Evolutionary conservation across 2,113 vertebrate genomes (phyloP).

Genomic region (Pterocles orientalis): DNA sequence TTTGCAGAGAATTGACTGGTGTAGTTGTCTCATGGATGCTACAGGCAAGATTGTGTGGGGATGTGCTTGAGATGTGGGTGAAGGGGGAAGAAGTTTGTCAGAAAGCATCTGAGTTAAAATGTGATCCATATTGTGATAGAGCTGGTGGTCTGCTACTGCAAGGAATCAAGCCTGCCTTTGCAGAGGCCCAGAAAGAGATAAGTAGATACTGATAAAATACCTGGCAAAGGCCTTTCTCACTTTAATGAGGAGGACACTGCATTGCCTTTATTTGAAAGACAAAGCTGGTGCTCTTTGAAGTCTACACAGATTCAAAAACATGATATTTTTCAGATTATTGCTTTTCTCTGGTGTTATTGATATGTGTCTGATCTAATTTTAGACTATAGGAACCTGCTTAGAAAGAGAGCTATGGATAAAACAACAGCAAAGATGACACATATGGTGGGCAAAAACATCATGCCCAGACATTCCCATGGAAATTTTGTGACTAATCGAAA

Average conservation of each 20-base stretch:
- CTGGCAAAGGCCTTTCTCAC: not conserved
- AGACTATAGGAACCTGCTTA: not conserved
- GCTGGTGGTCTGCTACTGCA: not conserved
- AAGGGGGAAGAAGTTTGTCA: not conserved
- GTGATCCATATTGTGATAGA: not conserved
- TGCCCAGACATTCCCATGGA: not conserved
- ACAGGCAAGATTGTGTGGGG: not conserved
- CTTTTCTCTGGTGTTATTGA: not conserved
- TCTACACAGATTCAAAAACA: not conserved
- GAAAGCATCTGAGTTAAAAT: not conserved
- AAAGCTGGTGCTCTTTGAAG: not conserved
- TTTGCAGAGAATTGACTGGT: not conserved
- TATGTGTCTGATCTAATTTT: constrained; percentile 3
- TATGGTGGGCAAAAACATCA: not conserved
- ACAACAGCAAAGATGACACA: not conserved
- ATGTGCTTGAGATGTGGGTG: not conserved
- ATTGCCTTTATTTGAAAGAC: not conserved
- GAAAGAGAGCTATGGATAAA: not conserved
- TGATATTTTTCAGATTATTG: constrained; percentile 1
- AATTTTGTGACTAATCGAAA: not conserved
- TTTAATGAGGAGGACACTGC: not conserved
- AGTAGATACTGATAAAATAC: not conserved
- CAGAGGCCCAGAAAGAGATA: not conserved
- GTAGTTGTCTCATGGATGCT: not conserved
- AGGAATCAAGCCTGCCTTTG: not conserved